Percentiles rank a stretch among this genome's conserved stretches.
Evolutionary conservation across 2,888 invertebrate species (phyloP).

Genomic region (Lydus trimaculatus): DNA sequence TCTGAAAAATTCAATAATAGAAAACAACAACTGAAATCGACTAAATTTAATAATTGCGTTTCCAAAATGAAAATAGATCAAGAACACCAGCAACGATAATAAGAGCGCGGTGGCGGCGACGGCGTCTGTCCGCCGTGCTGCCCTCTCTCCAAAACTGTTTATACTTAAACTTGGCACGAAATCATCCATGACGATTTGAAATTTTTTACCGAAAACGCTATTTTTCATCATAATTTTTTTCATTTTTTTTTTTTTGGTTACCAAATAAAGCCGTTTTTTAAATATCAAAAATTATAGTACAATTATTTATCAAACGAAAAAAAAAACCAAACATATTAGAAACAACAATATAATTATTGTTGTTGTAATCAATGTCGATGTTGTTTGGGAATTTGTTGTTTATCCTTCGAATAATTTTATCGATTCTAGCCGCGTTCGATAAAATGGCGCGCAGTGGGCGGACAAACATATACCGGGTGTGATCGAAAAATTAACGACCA

Average conservation of each 20-base stretch:
- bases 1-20: not conserved
- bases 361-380: not conserved
- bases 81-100: conserved; percentile 1
- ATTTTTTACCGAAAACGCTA: conserved; percentile 1
- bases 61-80: conserved; percentile 20
- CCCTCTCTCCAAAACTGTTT: conserved; percentile 42
- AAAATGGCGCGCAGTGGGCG: conserved; percentile 10
- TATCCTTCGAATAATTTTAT: conserved; percentile 12
- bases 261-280: too few relatives aligned
- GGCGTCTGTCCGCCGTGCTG: conserved; percentile 33
- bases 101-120: not conserved
- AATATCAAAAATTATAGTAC: too few relatives aligned
- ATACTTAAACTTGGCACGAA: conserved; percentile 16
- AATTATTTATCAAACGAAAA: too few relatives aligned
- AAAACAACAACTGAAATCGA: not conserved
- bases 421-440: conserved; percentile 18
- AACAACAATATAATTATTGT: not conserved
- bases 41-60: not conserved
- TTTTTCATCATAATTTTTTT: too few relatives aligned
- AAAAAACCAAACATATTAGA: too few relatives aligned
- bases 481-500: not conserved
- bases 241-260: too few relatives aligned
- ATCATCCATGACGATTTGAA: conserved; percentile 6
- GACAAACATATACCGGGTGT: not conserved
- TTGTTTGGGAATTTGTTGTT: not conserved